Evolutionary conservation across 1,140 invertebrate species (phyloP).

Genomic region (Rhopalosiphum maidis): DNA sequence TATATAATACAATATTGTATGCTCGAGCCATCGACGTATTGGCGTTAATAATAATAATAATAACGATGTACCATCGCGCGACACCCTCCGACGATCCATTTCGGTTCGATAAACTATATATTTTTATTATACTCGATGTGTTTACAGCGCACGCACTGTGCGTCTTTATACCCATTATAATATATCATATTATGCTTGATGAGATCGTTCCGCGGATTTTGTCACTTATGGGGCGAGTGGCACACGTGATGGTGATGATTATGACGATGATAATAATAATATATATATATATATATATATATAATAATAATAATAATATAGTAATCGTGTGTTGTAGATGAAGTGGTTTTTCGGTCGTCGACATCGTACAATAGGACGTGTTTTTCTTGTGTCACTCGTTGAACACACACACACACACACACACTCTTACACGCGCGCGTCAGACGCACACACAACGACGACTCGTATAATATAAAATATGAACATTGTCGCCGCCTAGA

Average conservation of each 20-base stretch:
- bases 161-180: background rate
- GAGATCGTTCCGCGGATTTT: constrained; percentile 51
- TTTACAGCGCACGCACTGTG: background rate
- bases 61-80: background rate
- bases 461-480: background rate
- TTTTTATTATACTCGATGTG: background rate
- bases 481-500: background rate
- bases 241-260: background rate
- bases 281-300: background rate
- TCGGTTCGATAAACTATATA: background rate
- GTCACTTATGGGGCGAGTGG: constrained; percentile 28
- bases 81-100: background rate
- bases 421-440: background rate
- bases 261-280: constrained; percentile 16
- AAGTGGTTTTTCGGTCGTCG: constrained; percentile 49
- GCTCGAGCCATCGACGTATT: background rate
- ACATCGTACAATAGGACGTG: constrained; percentile 31
- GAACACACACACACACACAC: background rate
- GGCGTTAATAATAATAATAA: constrained; percentile 23
- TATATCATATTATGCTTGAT: background rate
- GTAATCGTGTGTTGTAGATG: background rate
- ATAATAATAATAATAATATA: background rate
- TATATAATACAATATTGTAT: background rate
- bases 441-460: background rate
- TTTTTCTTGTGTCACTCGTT: constrained; percentile 38